These are phyloP conservation scores for Trogon melanurus DNA, from an alignment of 2,113 vertebrate genomes.

Conservation along the genomic window DNA sequence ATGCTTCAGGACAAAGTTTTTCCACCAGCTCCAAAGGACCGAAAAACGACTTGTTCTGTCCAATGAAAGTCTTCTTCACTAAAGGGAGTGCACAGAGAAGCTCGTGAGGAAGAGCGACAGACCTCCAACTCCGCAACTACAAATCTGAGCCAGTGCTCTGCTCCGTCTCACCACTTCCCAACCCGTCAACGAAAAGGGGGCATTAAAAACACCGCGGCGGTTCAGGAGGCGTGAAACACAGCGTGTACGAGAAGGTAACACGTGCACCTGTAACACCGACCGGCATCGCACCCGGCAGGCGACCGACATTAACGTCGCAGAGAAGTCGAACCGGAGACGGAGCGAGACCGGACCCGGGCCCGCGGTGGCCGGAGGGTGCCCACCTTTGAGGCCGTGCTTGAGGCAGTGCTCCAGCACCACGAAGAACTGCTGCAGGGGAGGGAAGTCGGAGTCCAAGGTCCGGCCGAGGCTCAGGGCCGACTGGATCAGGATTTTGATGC, in stretches of 20 bases:
- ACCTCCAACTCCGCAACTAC: neutral
- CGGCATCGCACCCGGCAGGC: accelerated
- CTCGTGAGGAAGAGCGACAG: neutral
- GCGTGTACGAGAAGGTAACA: neutral
- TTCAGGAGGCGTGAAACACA: neutral
- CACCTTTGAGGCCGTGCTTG: slow-evolving; percentile 96
- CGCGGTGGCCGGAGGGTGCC: neutral
- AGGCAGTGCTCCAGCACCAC: slow-evolving; percentile 96
- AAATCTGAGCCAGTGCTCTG: neutral
- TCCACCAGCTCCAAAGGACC: slow-evolving; percentile 96
- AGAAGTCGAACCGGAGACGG: neutral
- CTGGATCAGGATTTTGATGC: slow-evolving; percentile 94
- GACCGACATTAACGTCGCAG: accelerated
- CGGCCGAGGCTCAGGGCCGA: slow-evolving; percentile 92
- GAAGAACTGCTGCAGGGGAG: slow-evolving; percentile 96
- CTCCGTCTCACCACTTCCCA: neutral
- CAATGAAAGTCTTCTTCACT: slow-evolving; percentile 97
- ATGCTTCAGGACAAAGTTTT: slow-evolving; percentile 94
- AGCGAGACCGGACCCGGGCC: accelerated
- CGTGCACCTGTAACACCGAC: accelerated
- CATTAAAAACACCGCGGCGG: neutral
- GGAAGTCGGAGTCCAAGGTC: slow-evolving; percentile 91
- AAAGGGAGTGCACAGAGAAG: slow-evolving; percentile 38
- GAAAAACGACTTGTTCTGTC: slow-evolving; percentile 96
- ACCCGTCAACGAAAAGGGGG: accelerated